phyloP scores from a whole-genome alignment of 2,888 invertebrate genomes.

The Leptopilina syphax region DNA sequence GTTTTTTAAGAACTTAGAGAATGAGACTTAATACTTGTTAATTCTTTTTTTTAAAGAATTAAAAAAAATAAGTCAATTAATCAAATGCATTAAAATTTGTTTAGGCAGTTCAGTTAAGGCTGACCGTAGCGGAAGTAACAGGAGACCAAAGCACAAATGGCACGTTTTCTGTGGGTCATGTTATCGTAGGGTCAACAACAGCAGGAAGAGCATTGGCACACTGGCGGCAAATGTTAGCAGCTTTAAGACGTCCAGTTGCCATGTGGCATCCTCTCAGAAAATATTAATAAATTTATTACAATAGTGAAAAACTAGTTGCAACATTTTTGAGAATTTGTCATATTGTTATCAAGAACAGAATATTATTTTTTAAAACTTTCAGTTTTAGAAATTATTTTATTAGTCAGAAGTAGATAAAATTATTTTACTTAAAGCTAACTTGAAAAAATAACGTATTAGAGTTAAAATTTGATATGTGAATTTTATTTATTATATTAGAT shows the following conservation, averaged over 20 bases:
- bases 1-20: too few species aligned
- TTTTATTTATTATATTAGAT: neutral
- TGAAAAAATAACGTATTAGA: neutral
- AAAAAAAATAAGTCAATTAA: neutral
- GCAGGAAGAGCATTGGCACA: constrained; percentile 86
- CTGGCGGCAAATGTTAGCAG: constrained; percentile 91
- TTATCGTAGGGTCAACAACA: constrained; percentile 86
- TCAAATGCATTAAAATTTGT: constrained; percentile 6
- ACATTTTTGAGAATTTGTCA: too few species aligned
- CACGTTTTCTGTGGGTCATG: constrained; percentile 86
- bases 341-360: neutral
- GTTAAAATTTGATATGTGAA: constrained; percentile 1
- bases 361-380: neutral
- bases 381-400: neutral
- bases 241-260: constrained; percentile 87
- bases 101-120: constrained; percentile 86
- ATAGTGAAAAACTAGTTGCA: neutral
- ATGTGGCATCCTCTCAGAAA: constrained; percentile 90
- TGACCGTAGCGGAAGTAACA: constrained; percentile 81
- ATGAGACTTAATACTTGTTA: too few species aligned
- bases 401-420: neutral
- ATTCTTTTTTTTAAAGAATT: too few species aligned
- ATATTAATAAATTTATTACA: constrained; percentile 49
- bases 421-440: neutral
- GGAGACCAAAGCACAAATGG: constrained; percentile 76